Conservation (phyloP, 2,113 vertebrate genomes). For the Prinia subflava region DNA sequence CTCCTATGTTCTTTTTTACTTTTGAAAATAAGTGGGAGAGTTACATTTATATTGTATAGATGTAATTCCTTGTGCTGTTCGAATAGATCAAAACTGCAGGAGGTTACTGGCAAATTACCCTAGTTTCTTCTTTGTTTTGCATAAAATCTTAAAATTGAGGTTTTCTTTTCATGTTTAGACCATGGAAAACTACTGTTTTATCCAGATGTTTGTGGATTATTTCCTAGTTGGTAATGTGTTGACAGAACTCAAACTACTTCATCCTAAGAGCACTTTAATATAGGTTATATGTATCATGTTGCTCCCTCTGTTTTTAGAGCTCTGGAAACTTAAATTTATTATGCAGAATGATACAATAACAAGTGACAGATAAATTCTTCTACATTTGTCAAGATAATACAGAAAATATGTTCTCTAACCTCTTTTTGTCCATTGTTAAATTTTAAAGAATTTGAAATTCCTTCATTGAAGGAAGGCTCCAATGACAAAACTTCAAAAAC, state of each 20-base stretch:
- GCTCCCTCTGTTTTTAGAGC: not conserved
- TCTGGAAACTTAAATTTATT: not conserved
- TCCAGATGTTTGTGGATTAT: not conserved
- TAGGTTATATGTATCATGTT: accelerated
- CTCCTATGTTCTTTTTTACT: not conserved
- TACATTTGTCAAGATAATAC: not conserved
- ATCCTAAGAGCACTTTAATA: not conserved
- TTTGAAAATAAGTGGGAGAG: not conserved
- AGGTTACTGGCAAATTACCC: not conserved
- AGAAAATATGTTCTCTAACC: not conserved
- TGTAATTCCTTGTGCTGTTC: not conserved
- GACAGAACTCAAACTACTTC: not conserved
- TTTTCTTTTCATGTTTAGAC: not conserved
- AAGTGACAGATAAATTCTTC: not conserved
- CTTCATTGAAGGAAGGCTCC: not conserved
- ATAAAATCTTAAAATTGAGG: not conserved
- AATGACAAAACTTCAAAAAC: not conserved
- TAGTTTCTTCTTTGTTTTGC: not conserved
- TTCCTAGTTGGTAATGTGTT: not conserved
- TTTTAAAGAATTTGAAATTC: not conserved
- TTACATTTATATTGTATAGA: not conserved
- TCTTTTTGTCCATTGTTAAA: not conserved
- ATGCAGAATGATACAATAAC: not conserved
- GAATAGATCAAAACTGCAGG: not conserved
- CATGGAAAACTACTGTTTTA: not conserved